Evolutionary conservation across 2,888 invertebrate genomes (phyloP).

Genomic region (Melitaea athalia): DNA sequence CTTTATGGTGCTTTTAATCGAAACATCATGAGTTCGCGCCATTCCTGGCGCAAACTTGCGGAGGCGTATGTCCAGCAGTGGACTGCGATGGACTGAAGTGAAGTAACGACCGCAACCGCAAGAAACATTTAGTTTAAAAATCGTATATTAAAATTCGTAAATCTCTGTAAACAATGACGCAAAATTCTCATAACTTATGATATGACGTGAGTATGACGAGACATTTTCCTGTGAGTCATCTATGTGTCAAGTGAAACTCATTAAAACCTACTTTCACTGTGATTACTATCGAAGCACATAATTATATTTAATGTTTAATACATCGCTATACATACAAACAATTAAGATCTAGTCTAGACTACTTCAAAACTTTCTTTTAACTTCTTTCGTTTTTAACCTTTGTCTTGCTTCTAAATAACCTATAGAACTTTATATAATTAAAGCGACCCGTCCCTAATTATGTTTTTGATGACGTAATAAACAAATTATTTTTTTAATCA

Average conservation of each 20-base stretch:
- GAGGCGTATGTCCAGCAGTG: too few relatives aligned
- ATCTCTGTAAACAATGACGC: slow-evolving; percentile 16
- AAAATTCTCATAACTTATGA: slow-evolving; percentile 16
- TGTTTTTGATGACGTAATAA: slow-evolving; percentile 12
- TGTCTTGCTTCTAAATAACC: neutral
- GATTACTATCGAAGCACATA: neutral
- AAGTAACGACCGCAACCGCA: too few relatives aligned
- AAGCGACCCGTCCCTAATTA: slow-evolving; percentile 6
- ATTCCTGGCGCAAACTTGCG: too few relatives aligned
- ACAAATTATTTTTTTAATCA: slow-evolving; percentile 4
- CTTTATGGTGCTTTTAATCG: too few relatives aligned
- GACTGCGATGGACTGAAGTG: too few relatives aligned
- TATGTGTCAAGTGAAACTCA: neutral
- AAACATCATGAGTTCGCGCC: too few relatives aligned
- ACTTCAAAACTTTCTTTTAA: too few relatives aligned
- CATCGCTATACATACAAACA: too few relatives aligned
- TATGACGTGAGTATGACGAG: slow-evolving; percentile 26
- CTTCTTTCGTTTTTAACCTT: neutral
- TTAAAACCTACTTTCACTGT: neutral
- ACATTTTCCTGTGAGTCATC: slow-evolving; percentile 32
- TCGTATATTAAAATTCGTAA: neutral
- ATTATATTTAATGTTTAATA: neutral
- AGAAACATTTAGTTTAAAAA: too few relatives aligned
- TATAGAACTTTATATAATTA: neutral
- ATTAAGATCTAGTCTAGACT: too few relatives aligned